Conservation (phyloP, 2,888 invertebrate genomes). For the Ophion obscuratus region DNA sequence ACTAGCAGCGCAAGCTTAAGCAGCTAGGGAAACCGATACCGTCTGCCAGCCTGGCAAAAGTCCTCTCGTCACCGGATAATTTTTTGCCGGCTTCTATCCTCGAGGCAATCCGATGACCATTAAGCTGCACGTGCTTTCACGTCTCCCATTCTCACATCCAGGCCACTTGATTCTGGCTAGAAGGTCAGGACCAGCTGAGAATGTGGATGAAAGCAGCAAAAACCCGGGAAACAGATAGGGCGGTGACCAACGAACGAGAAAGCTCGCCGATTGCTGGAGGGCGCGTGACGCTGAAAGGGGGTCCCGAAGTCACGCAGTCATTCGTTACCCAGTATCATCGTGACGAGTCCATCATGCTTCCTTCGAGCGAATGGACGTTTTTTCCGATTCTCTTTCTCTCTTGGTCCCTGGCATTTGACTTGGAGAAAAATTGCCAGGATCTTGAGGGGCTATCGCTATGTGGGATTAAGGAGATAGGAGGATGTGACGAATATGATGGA, state of each 20-base stretch:
- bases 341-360: constrained; percentile 28
- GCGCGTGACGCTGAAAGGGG: constrained; percentile 15
- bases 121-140: constrained; percentile 57
- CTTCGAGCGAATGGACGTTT: constrained; percentile 34
- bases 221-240: constrained; percentile 40
- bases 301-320: constrained; percentile 29
- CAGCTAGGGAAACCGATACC: constrained; percentile 8
- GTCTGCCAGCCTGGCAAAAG: constrained; percentile 34
- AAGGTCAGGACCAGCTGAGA: constrained; percentile 34
- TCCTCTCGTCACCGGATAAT: constrained; percentile 48
- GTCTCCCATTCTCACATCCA: constrained; percentile 31
- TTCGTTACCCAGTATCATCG: constrained; percentile 25
- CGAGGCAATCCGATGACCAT: constrained; percentile 57
- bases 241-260: constrained; percentile 31
- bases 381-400: constrained; percentile 19
- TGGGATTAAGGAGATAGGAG: constrained; percentile 4
- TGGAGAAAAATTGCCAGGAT: constrained; percentile 7
- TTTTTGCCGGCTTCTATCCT: constrained; percentile 44
- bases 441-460: background rate
- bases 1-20: constrained; percentile 20
- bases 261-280: constrained; percentile 48
- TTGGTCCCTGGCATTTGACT: background rate
- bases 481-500: background rate
- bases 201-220: constrained; percentile 29
- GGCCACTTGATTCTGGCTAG: constrained; percentile 27